Percentiles rank a stretch among this genome's conserved stretches.
phyloP scores from a whole-genome alignment of 2,888 invertebrate genomes.

The Caradrina clavipalpis region DNA sequence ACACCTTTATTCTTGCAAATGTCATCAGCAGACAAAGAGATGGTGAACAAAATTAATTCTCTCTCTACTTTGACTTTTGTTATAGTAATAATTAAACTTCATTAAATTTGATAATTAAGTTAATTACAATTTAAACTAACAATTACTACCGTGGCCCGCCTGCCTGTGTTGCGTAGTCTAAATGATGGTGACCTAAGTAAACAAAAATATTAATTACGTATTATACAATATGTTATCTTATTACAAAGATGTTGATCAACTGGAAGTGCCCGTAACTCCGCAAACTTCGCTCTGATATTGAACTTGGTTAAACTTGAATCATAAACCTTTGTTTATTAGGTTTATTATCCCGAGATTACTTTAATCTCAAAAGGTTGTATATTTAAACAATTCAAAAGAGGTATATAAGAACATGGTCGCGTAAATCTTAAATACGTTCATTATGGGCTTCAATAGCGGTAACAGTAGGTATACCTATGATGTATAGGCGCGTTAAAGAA shows the following conservation, averaged over 20 bases:
- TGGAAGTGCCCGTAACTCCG: conserved; percentile 57
- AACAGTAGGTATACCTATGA: conserved; percentile 7
- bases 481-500: not conserved
- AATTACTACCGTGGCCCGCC: conserved; percentile 60
- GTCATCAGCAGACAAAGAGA: conserved; percentile 27
- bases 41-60: conserved; percentile 27
- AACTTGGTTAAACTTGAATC: conserved; percentile 65
- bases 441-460: conserved; percentile 13
- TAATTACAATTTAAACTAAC: conserved; percentile 62
- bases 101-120: conserved; percentile 53
- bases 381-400: conserved; percentile 53
- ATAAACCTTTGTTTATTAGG: conserved; percentile 65
- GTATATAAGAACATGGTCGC: conserved; percentile 35
- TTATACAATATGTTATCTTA: conserved; percentile 68
- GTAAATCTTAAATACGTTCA: conserved; percentile 41
- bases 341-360: conserved; percentile 64
- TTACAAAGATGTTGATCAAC: conserved; percentile 52
- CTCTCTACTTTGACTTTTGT: conserved; percentile 32
- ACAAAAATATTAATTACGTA: conserved; percentile 85
- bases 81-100: conserved; percentile 33
- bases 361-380: conserved; percentile 58
- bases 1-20: conserved; percentile 29
- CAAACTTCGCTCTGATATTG: conserved; percentile 61
- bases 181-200: conserved; percentile 81
- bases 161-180: conserved; percentile 43